Evolutionary conservation across 2,113 vertebrate genomes (phyloP).

Genomic region (Psilopsiagon aymara): DNA sequence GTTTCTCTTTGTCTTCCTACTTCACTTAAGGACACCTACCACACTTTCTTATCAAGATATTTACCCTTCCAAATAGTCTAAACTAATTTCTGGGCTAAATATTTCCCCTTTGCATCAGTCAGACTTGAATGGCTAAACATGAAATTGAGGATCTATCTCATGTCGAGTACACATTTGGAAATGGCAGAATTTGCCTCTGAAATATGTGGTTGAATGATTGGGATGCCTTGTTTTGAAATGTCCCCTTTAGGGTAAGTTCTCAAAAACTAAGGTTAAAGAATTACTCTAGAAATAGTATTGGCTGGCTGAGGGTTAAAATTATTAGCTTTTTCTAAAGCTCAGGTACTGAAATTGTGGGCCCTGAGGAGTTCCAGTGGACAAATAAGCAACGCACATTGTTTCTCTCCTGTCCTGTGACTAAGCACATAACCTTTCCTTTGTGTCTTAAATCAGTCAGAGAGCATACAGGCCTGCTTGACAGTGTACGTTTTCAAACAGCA

Average conservation of each 20-base stretch:
- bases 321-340: neutral
- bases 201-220: neutral
- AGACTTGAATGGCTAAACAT: neutral
- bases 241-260: neutral
- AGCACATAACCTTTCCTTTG: neutral
- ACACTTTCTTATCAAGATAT: neutral
- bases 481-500: neutral
- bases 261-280: neutral
- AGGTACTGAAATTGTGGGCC: neutral
- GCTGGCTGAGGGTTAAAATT: neutral
- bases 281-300: neutral
- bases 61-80: neutral
- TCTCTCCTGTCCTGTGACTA: neutral
- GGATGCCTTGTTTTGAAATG: neutral
- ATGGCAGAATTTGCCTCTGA: neutral
- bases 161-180: accelerated
- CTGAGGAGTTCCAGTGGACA: neutral
- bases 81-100: neutral
- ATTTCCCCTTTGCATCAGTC: neutral
- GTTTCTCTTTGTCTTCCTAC: neutral
- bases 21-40: neutral
- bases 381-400: neutral
- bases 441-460: neutral
- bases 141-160: neutral
- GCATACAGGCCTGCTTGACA: neutral